A percentile compares a stretch with the other conserved stretches of the same genome.
Evolutionary conservation across 1,140 invertebrate genomes (phyloP).

Genomic region (Penaeus japonicus): DNA sequence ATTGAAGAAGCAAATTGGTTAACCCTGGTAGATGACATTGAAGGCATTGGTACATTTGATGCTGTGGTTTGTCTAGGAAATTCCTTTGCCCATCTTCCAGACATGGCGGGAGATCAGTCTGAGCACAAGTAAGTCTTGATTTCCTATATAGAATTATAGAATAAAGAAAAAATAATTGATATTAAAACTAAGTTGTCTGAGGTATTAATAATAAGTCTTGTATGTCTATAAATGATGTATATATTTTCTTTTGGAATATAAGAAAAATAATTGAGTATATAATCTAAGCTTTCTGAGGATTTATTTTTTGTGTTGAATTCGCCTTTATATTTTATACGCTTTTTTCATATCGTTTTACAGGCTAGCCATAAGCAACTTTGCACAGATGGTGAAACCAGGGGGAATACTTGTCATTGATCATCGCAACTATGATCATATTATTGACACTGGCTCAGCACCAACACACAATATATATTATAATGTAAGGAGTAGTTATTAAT

Average conservation of each 20-base stretch:
- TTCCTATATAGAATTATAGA: background rate
- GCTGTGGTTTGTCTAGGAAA: slow-evolving; percentile 84
- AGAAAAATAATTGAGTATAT: no score
- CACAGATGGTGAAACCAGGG: slow-evolving; percentile 82
- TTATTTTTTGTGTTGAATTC: no score
- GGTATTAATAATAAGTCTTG: no score
- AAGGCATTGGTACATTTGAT: slow-evolving; percentile 62
- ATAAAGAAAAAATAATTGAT: no score
- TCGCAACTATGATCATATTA: slow-evolving; percentile 85
- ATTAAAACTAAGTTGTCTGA: no score
- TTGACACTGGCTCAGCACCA: slow-evolving; percentile 76
- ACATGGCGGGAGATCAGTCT: slow-evolving; percentile 77
- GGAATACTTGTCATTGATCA: slow-evolving; percentile 86
- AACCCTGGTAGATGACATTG: slow-evolving; percentile 71
- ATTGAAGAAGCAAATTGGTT: slow-evolving; percentile 67
- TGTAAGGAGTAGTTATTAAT: background rate
- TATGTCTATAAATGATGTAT: no score
- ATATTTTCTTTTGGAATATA: no score
- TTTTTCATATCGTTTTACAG: slow-evolving; percentile 60
- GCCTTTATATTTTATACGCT: no score
- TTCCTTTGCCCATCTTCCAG: slow-evolving; percentile 86
- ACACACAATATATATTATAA: slow-evolving; percentile 87
- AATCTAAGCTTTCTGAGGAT: no score
- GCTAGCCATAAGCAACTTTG: slow-evolving; percentile 78
- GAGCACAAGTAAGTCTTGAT: slow-evolving; percentile 74